phyloP scores from a whole-genome alignment of 2,113 vertebrate species.

The Parotia lawesii region DNA sequence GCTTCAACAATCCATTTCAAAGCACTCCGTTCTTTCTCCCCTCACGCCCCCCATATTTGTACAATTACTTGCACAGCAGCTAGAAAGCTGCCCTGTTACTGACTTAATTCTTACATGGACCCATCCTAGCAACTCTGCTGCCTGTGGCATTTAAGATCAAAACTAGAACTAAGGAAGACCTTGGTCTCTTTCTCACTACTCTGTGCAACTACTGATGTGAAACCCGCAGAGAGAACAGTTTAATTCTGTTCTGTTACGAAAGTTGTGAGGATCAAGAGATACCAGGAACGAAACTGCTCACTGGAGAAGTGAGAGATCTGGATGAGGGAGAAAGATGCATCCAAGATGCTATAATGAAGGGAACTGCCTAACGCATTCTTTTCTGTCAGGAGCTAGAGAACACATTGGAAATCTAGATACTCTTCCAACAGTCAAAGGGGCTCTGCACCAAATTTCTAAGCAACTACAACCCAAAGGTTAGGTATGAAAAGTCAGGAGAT shows the following conservation, averaged over 20 bases:
- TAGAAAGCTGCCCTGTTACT: not conserved
- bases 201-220: not conserved
- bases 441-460: not conserved
- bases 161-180: not conserved
- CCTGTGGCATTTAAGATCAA: not conserved
- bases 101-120: not conserved
- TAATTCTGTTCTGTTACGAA: accelerated
- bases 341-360: not conserved
- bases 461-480: not conserved
- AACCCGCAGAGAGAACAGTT: not conserved
- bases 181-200: not conserved
- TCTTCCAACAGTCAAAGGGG: not conserved
- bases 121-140: not conserved
- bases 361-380: not conserved
- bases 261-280: not conserved
- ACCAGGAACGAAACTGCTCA: not conserved
- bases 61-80: not conserved
- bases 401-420: accelerated
- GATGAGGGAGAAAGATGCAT: accelerated
- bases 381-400: not conserved
- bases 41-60: accelerated
- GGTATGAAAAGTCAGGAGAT: not conserved
- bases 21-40: not conserved
- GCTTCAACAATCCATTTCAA: not conserved
- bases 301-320: not conserved